Conservation (phyloP, 2,113 vertebrate species). For the Perca flavescens region DNA sequence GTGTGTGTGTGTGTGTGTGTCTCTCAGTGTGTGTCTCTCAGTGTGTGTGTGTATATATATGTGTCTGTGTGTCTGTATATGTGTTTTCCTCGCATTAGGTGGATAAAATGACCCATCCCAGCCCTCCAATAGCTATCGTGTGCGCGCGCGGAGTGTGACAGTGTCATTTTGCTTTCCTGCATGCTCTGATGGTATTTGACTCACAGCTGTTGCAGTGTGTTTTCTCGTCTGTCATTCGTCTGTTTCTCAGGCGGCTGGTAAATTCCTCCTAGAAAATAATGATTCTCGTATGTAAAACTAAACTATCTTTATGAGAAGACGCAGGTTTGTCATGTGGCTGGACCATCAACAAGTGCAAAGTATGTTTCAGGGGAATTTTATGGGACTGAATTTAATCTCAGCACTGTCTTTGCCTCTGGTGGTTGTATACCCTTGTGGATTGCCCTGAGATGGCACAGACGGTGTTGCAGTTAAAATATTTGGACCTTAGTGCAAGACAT, state of each 20-base stretch:
- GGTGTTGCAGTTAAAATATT: constrained; percentile 40
- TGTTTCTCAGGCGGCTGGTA: constrained; percentile 65
- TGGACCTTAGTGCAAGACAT: constrained; percentile 28
- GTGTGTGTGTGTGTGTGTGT: constrained; percentile 5
- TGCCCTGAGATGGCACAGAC: constrained; percentile 54
- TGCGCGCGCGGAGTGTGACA: constrained; percentile 16
- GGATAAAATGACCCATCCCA: constrained; percentile 53
- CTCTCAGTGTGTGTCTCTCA: neutral
- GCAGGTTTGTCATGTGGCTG: constrained; percentile 51
- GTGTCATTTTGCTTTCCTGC: constrained; percentile 72
- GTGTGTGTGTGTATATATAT: constrained; percentile 26
- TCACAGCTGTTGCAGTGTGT: constrained; percentile 83
- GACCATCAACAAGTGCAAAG: constrained; percentile 79
- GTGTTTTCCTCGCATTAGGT: constrained; percentile 28
- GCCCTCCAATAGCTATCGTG: constrained; percentile 59
- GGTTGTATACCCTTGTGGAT: constrained; percentile 3
- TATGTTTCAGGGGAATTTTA: constrained; percentile 58
- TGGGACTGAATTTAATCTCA: constrained; percentile 24
- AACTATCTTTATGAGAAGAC: constrained; percentile 10
- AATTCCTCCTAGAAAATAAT: constrained; percentile 58
- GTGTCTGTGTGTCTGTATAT: constrained; percentile 15
- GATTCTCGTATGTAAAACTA: constrained; percentile 23
- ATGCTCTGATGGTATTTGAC: constrained; percentile 72
- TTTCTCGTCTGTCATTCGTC: constrained; percentile 76
- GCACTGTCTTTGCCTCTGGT: constrained; percentile 17